Evolutionary conservation across 1,140 invertebrate species (phyloP), one percentile per base, ranked within the genome.

Genomic region (Pseudomyrmex concolor): DNA sequence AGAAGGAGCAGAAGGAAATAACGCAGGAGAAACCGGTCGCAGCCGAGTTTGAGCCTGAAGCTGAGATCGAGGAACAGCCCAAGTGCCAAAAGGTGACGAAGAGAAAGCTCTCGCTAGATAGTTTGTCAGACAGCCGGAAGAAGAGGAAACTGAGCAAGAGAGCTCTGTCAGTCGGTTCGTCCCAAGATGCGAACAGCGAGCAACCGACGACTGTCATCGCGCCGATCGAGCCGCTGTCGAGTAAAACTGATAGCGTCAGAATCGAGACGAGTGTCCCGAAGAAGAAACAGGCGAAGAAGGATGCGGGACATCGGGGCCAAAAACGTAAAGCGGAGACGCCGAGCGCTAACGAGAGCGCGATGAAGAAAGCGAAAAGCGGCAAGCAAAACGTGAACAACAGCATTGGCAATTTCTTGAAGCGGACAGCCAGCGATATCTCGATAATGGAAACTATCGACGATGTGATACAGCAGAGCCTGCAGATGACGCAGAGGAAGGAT

Each of bases 11-110:
- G 7, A 67, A 87, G 0, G 78, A 80, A n/a, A 82, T 63, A 9
- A 17, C n/a, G 72, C 57, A 66, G 0, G 81, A 34, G 34, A 34
- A 45, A 74, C 59, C 77, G 19, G 76, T 85, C 0, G 59, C 80
- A 22, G 55, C 54, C 51, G 68, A 63, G 13, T 12, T 73, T 71
- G 63, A 51, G 57, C 60, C 60, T 72, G 72, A 50, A 60, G 66
- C 19, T 25, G 25, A 80, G 12, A 51, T 72, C 43, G 64, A 88
- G 68, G 94, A 95, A 67, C 90, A 95, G 57, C 93, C 94, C 73
- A 96, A 95, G 89, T 93, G 95, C 71, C 94, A 95, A 84, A 95
- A 95, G 88, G 91, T 95, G 34, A 84, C 86, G 1, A 95, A 94
- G 4, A 90, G 94, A 48, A 92, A 93, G 72, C 81, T 94, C 19